Conservation (phyloP, 2,888 invertebrate species). For the Oasisia sp. region DNA sequence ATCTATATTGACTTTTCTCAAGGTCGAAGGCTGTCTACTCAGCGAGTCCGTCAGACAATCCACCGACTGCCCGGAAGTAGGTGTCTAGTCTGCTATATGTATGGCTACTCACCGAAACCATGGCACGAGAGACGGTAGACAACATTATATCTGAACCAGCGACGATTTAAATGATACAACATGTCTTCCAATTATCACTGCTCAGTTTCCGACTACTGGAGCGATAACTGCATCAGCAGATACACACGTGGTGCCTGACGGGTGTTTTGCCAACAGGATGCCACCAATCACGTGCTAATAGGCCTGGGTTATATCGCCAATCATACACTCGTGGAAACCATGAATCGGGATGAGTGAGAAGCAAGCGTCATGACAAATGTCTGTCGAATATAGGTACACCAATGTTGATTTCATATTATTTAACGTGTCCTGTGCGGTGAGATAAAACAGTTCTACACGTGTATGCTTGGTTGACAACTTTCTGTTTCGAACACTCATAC, state of each 20-base stretch:
- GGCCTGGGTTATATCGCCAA: no score
- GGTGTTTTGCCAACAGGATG: not conserved
- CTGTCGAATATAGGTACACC: no score
- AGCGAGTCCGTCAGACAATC: not conserved
- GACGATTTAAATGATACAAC: not conserved
- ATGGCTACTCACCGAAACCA: not conserved
- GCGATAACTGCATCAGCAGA: no score
- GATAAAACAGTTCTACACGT: no score
- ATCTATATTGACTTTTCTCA: not conserved
- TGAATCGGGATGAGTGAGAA: no score
- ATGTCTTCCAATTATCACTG: conserved; percentile 9
- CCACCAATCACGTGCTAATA: not conserved
- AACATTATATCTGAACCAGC: not conserved
- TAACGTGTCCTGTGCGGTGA: no score
- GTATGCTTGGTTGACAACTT: no score
- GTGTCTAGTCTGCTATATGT: not conserved
- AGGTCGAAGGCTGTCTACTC: not conserved
- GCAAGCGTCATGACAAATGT: no score
- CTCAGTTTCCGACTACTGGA: not conserved
- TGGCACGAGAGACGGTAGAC: not conserved
- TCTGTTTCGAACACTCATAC: no score
- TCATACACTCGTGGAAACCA: no score
- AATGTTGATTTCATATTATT: no score
- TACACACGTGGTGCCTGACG: not conserved
- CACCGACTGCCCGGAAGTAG: not conserved